A percentile compares a stretch with the other conserved stretches of the same genome.
Evolutionary conservation across 37 sponge, comb jelly and placozoan species (phyloP).

Genomic region (Halichondria panicea): DNA sequence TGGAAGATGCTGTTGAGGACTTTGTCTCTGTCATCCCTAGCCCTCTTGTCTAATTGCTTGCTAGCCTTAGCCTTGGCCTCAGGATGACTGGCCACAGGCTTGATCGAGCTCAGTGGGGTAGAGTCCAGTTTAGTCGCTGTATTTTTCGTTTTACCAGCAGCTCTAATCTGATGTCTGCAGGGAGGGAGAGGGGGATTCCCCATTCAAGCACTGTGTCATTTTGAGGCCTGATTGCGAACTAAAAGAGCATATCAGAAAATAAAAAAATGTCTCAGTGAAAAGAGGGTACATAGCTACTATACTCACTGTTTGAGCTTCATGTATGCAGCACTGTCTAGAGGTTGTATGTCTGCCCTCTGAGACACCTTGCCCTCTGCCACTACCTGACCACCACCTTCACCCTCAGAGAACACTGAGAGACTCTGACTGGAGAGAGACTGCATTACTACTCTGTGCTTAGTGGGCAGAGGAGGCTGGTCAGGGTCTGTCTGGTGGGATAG

Average conservation of each 20-base stretch:
- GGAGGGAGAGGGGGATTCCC: background rate
- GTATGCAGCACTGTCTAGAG: conserved; percentile 57
- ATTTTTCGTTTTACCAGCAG: conserved; percentile 68
- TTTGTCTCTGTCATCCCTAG: conserved; percentile 62
- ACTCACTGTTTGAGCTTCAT: conserved; percentile 84
- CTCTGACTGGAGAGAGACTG: conserved; percentile 45
- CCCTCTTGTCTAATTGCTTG: conserved; percentile 80
- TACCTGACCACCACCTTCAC: conserved; percentile 12
- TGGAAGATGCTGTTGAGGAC: conserved; percentile 88
- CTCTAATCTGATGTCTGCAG: conserved; percentile 68
- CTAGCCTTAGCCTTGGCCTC: conserved; percentile 46
- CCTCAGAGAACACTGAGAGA: conserved; percentile 70
- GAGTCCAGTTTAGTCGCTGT: conserved; percentile 44
- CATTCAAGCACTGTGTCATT: background rate
- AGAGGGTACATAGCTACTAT: background rate
- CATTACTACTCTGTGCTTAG: conserved; percentile 50
- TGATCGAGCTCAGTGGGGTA: conserved; percentile 26
- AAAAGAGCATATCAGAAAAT: background rate
- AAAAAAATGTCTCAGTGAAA: background rate
- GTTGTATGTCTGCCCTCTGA: conserved; percentile 85
- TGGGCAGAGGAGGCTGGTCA: conserved; percentile 23
- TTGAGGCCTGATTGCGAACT: background rate
- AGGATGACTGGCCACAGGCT: conserved; percentile 38
- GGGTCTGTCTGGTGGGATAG: conserved; percentile 1
- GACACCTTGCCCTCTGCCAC: conserved; percentile 79